Evolutionary conservation across 2,888 invertebrate genomes (phyloP).

Genomic region (Spicauda simplicius): DNA sequence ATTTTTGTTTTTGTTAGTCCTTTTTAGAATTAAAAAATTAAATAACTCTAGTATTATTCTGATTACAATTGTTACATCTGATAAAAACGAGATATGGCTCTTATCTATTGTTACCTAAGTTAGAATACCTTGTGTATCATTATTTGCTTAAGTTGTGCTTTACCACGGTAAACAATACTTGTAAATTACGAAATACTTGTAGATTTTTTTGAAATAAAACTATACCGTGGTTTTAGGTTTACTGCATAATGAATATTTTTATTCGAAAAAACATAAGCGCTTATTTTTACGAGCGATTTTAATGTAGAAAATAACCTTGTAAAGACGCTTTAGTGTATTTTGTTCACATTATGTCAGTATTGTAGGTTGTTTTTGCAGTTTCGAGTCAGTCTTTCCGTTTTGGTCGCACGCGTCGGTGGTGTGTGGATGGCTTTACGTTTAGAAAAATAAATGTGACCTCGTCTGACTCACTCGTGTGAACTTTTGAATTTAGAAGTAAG

Average conservation of each 20-base stretch:
- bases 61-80: too few species aligned
- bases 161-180: too few species aligned
- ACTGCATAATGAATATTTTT: neutral
- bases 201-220: neutral
- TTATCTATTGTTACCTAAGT: too few species aligned
- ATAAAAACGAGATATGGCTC: too few species aligned
- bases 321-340: constrained; percentile 10
- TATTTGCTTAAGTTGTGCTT: too few species aligned
- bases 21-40: too few species aligned
- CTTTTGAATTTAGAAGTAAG: constrained; percentile 32
- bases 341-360: neutral
- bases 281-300: neutral
- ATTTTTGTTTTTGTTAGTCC: too few species aligned
- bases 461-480: constrained; percentile 6
- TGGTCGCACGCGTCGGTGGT: constrained; percentile 21
- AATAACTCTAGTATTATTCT: too few species aligned
- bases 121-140: too few species aligned
- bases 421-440: constrained; percentile 11
- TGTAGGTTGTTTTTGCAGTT: constrained; percentile 23
- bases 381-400: constrained; percentile 32
- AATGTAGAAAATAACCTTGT: constrained; percentile 5
- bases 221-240: neutral
- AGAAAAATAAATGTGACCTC: constrained; percentile 22
- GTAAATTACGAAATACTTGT: too few species aligned
- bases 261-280: neutral